Conservation (phyloP, 2,888 invertebrate genomes). For the Scaptodrosophila latifasciaeformis region DNA sequence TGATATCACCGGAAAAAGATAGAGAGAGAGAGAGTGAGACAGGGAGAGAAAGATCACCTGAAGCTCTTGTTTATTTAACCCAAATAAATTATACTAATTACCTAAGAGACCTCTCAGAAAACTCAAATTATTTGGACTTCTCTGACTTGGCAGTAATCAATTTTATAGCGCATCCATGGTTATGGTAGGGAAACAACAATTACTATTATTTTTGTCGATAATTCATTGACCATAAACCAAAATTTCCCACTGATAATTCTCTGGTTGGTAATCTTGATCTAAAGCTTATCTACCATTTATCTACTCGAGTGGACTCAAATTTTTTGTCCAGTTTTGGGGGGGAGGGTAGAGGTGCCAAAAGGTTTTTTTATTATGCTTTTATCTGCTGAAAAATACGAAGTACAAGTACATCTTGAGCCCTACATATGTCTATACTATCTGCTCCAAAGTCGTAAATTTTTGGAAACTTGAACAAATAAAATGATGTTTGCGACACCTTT, state of each 20-base stretch:
- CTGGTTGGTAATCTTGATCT: slow-evolving; percentile 50
- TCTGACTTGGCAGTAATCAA: slow-evolving; percentile 18
- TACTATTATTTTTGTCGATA: too few relatives aligned
- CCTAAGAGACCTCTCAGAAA: slow-evolving; percentile 21
- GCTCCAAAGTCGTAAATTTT: slow-evolving; percentile 47
- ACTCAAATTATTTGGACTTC: slow-evolving; percentile 29
- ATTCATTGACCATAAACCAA: too few relatives aligned
- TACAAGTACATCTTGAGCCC: slow-evolving; percentile 21
- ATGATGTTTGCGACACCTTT: slow-evolving; percentile 52
- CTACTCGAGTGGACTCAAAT: too few relatives aligned
- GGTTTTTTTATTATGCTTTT: slow-evolving; percentile 3
- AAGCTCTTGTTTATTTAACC: too few relatives aligned
- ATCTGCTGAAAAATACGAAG: slow-evolving; percentile 24
- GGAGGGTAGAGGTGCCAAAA: slow-evolving; percentile 33
- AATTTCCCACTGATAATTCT: slow-evolving; percentile 40
- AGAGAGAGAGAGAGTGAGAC: too few relatives aligned
- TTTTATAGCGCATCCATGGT: slow-evolving; percentile 55
- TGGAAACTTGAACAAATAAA: slow-evolving; percentile 16
- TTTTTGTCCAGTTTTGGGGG: not conserved
- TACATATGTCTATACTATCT: slow-evolving; percentile 49
- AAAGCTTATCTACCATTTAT: slow-evolving; percentile 49
- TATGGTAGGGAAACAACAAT: too few relatives aligned
- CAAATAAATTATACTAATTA: slow-evolving; percentile 34
- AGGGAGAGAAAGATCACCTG: too few relatives aligned
- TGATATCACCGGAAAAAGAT: too few relatives aligned